Evolutionary conservation across 2,113 vertebrate species (phyloP).

Genomic region (Anarrhichthys ocellatus): DNA sequence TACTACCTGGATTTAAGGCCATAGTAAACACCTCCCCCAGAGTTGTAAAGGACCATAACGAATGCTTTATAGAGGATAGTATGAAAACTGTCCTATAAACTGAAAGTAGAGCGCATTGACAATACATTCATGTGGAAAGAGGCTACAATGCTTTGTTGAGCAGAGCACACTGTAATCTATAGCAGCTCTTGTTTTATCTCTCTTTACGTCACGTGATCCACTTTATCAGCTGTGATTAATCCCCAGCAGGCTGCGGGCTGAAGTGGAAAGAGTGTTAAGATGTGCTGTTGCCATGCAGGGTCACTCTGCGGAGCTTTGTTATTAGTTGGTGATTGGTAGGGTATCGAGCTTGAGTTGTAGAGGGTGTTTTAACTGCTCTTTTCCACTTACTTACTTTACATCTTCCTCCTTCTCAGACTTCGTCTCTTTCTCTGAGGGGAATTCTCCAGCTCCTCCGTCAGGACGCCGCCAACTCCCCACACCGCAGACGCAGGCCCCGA

Average conservation of each 20-base stretch:
- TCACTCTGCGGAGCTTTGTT: slow-evolving; percentile 24
- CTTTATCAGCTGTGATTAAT: slow-evolving; percentile 17
- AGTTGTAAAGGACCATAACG: neutral
- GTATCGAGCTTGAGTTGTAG: neutral
- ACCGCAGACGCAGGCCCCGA: slow-evolving; percentile 84
- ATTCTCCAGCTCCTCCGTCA: slow-evolving; percentile 90
- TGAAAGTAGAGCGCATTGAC: neutral
- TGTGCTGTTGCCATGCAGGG: slow-evolving; percentile 22
- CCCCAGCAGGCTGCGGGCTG: slow-evolving; percentile 9
- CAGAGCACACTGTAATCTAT: neutral
- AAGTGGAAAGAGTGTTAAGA: slow-evolving; percentile 16
- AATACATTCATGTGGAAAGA: neutral
- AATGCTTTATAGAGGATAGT: neutral
- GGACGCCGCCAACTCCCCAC: slow-evolving; percentile 80
- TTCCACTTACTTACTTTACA: neutral
- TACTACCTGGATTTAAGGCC: neutral
- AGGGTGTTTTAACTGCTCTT: neutral
- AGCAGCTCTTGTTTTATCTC: neutral
- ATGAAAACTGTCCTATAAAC: neutral
- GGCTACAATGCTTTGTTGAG: no score
- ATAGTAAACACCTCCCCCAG: neutral
- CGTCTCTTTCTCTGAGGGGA: slow-evolving; percentile 88
- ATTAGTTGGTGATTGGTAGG: neutral
- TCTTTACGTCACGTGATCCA: slow-evolving; percentile 13
- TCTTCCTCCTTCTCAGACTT: slow-evolving; percentile 75